phyloP scores from a whole-genome alignment of 2,888 invertebrate genomes.

The Crossocerus cetratus region DNA sequence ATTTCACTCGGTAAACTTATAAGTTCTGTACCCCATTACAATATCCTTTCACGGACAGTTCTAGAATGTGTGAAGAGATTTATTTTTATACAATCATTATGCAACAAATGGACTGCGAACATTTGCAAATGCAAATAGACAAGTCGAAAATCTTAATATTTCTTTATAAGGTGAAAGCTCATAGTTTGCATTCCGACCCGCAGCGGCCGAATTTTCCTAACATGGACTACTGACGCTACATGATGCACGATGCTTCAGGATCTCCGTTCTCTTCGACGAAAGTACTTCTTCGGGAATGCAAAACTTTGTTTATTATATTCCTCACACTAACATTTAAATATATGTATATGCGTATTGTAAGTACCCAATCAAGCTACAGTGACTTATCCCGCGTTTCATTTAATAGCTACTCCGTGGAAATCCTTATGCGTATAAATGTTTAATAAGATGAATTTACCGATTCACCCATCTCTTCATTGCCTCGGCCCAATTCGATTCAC shows the following conservation, averaged over 20 bases:
- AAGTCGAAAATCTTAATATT: not conserved
- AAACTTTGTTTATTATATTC: constrained; percentile 39
- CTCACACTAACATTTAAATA: constrained; percentile 47
- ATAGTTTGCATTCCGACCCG: not conserved
- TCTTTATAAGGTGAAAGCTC: not conserved
- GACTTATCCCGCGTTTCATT: constrained; percentile 36
- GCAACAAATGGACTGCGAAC: not conserved
- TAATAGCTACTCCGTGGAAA: constrained; percentile 72
- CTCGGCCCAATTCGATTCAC: constrained; percentile 81
- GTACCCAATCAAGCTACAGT: constrained; percentile 30
- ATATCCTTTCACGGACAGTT: no score
- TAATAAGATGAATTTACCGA: constrained; percentile 78
- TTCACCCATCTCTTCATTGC: constrained; percentile 84
- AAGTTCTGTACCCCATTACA: no score
- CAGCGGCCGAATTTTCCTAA: not conserved
- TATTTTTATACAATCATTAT: not conserved
- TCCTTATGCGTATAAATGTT: constrained; percentile 18
- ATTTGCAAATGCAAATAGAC: not conserved
- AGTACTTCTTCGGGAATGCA: constrained; percentile 38
- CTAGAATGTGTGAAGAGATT: no score
- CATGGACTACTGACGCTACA: constrained; percentile 18
- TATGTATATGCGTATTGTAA: constrained; percentile 38
- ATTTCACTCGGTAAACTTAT: no score
- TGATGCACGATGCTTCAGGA: constrained; percentile 4
- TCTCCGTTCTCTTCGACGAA: constrained; percentile 28